Percentiles rank a stretch among this genome's conserved stretches.
Conservation (phyloP, 2,797 vertebrate genomes). For the Poecilia gillii region DNA sequence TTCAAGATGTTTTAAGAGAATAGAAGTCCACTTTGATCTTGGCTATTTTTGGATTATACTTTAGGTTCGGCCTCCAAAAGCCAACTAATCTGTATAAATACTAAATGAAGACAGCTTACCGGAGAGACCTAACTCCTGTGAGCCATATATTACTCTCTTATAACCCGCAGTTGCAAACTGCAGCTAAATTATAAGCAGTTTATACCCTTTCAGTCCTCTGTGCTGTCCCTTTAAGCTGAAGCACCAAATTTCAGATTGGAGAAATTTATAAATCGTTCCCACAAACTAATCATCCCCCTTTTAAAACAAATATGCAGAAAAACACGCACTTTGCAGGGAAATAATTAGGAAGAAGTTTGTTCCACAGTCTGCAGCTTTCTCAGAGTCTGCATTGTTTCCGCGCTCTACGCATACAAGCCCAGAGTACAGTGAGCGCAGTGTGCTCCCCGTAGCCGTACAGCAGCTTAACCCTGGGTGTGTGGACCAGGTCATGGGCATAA, state of each 20-base stretch:
- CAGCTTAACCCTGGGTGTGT: slow-evolving; percentile 67
- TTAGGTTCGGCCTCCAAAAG: neutral
- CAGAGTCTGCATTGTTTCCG: slow-evolving; percentile 13
- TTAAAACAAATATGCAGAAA: neutral
- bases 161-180: neutral
- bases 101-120: neutral
- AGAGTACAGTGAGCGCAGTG: slow-evolving; percentile 64
- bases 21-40: neutral
- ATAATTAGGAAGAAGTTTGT: neutral
- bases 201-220: neutral
- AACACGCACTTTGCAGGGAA: neutral
- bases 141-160: neutral
- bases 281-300: neutral
- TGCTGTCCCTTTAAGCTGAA: neutral
- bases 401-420: slow-evolving; percentile 9
- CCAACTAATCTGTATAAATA: neutral
- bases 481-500: slow-evolving; percentile 68
- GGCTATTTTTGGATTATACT: neutral
- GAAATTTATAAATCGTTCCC: neutral
- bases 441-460: slow-evolving; percentile 29
- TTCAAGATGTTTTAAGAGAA: neutral
- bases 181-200: neutral
- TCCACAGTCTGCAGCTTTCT: slow-evolving; percentile 14
- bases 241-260: neutral
- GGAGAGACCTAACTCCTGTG: neutral